Base-by-base conservation (phyloP, 2,797 vertebrate species). In the Chelon labrosus region DNA sequence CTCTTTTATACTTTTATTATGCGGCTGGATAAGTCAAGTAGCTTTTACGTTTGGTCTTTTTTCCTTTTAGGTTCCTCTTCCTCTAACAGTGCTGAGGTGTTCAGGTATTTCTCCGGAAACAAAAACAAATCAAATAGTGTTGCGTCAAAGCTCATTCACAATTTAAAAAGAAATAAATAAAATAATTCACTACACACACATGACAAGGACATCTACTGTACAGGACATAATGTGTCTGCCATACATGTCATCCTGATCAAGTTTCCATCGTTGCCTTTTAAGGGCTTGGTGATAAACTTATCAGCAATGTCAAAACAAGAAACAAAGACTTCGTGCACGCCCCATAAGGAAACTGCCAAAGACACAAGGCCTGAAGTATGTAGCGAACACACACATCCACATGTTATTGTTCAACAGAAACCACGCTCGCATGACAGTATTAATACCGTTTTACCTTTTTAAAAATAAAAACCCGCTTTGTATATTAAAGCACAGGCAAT, bases 241-340 rank as follows among this genome's bases (percentile, higher is more conserved):
- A 44, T 41, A 3, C 8, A 14, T 55, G 2, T 25, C n/a, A 54
- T 19, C n/a, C 42, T 8, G 13, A 52, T 39, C 7, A 49, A 22
- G 10, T 50, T 37, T 38, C 37, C 13, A 65, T 25, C 25, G 27
- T 51, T 42, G 55, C 11, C 4, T 31, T 27, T 25, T 31, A 44
- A 61, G 51, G 10, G 13, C 53, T 57, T 44, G 4, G 2, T 19
- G 59, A 68, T 39, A 71, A 68, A 61, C 10, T 37, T 49, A 65
- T 77, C 50, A 73, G 20, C 41, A 70, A 50, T 13, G 37, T 39
- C 37, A 63, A 75, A 73, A 57, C 11, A 44, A 46, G 37, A 54
- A 73, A 59, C 17, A 61, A 71, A 58, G 38, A 44, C 27, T 53
- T n/a, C 20, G 13, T 41, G 16, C 19, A 58, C 51, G 56, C 20